Conservation (phyloP, 2,113 vertebrate species). For the Malurus cyaneus region DNA sequence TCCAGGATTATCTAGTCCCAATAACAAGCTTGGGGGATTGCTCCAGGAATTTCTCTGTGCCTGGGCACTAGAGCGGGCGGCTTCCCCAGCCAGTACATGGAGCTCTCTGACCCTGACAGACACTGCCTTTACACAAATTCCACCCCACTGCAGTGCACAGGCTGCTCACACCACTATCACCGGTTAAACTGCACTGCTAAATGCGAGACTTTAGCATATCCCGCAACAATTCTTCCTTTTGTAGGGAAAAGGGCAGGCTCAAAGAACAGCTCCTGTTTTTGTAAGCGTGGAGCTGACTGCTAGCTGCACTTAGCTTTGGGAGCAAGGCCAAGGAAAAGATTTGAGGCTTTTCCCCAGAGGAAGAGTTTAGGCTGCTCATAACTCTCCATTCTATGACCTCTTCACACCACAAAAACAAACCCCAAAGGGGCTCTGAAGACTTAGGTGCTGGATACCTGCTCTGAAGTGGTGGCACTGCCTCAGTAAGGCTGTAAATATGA, state of each 20-base stretch:
- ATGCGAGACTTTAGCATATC: neutral
- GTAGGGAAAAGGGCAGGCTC: neutral
- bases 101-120: neutral
- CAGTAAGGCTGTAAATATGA: neutral
- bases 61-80: fast-evolving
- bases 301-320: neutral
- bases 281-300: neutral
- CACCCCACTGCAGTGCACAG: neutral
- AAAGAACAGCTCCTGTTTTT: neutral
- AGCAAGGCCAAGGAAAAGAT: neutral
- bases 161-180: neutral
- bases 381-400: neutral
- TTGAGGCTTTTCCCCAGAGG: fast-evolving
- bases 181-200: neutral
- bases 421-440: too few relatives aligned
- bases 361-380: fast-evolving
- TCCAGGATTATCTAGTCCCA: neutral
- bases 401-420: neutral
- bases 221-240: neutral
- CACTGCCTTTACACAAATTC: neutral
- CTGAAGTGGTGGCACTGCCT: neutral
- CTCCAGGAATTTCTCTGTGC: neutral
- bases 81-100: neutral
- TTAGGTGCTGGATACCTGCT: fast-evolving
- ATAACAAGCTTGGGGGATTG: neutral